Conservation (phyloP, 2,888 invertebrate genomes). For the Himalopsyche tibetana region DNA sequence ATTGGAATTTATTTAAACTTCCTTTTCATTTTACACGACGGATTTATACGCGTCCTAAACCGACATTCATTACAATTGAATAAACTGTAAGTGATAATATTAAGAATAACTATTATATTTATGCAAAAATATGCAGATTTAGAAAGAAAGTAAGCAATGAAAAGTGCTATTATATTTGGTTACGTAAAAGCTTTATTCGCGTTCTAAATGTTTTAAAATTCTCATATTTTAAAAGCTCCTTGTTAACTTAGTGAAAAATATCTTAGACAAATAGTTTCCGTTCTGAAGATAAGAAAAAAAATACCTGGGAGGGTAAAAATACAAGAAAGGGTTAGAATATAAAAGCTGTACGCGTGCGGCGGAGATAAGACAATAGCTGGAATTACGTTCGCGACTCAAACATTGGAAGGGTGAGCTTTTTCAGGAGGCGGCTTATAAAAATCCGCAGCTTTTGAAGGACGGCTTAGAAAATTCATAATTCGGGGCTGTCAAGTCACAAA, state of each 20-base stretch:
- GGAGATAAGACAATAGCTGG: slow-evolving; percentile 12
- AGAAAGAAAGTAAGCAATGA: too few species aligned
- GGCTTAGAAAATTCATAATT: slow-evolving; percentile 22
- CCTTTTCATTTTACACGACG: too few species aligned
- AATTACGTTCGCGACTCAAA: slow-evolving; percentile 31
- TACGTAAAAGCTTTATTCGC: too few species aligned
- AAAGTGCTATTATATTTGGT: too few species aligned
- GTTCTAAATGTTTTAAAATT: neutral
- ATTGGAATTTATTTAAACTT: too few species aligned
- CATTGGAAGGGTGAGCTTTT: slow-evolving; percentile 26
- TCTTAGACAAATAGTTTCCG: slow-evolving; percentile 34
- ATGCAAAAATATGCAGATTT: too few species aligned
- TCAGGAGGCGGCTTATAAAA: slow-evolving; percentile 24
- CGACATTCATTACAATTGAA: too few species aligned
- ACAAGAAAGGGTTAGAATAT: slow-evolving; percentile 21
- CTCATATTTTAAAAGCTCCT: slow-evolving; percentile 21
- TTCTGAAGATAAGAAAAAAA: neutral
- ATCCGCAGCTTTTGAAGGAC: slow-evolving; percentile 23
- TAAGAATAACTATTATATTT: too few species aligned
- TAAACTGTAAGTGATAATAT: too few species aligned
- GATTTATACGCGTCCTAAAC: too few species aligned
- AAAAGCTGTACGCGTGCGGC: slow-evolving; percentile 20
- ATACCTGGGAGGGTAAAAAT: neutral
- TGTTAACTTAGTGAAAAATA: slow-evolving; percentile 5
- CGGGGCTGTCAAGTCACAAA: neutral